Percentiles rank a stretch among this genome's conserved stretches.
Evolutionary conservation across 2,797 vertebrate genomes (phyloP).

Genomic region (Fringilla coelebs): DNA sequence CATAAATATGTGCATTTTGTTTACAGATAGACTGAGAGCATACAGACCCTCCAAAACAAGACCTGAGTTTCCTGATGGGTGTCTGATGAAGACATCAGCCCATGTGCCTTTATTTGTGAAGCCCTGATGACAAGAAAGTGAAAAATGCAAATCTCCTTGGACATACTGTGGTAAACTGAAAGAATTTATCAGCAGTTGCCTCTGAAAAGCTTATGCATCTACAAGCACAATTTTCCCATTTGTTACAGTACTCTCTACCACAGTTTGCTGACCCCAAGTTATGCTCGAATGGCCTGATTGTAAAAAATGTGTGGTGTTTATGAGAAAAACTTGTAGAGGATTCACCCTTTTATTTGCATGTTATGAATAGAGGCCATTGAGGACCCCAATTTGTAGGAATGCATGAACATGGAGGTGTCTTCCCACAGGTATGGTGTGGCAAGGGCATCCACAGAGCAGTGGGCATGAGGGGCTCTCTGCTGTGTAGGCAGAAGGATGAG

Average conservation of each 20-base stretch:
- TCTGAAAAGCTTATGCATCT: background rate
- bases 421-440: background rate
- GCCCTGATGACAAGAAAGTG: background rate
- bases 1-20: background rate
- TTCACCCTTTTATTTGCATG: background rate
- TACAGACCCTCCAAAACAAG: background rate
- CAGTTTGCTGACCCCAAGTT: background rate
- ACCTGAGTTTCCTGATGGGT: background rate
- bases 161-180: background rate
- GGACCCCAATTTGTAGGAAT: background rate
- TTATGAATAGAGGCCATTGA: background rate
- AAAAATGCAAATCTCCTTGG: background rate
- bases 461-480: background rate
- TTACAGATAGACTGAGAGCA: background rate
- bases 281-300: background rate
- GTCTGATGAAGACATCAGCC: background rate
- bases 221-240: background rate
- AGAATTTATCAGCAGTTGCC: background rate
- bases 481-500: background rate
- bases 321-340: background rate
- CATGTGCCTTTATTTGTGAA: background rate
- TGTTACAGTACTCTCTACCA: background rate
- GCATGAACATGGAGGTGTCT: background rate
- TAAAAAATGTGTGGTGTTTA: background rate
- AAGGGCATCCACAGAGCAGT: background rate